These are phyloP conservation scores for Heliconius charithonia DNA, from an alignment of 2,888 invertebrate species.

Conservation along the genomic window DNA sequence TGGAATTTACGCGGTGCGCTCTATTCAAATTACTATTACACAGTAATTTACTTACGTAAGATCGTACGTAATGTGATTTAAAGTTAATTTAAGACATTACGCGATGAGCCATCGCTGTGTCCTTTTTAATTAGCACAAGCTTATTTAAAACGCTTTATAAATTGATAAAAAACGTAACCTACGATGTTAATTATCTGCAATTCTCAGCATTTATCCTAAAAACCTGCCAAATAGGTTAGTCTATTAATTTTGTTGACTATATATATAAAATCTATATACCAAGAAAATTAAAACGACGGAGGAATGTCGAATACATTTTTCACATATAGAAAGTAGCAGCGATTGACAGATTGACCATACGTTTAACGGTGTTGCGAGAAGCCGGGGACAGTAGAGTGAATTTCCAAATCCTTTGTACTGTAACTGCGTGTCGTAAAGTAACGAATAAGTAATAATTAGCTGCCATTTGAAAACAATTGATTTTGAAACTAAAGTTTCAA, in stretches of 20 bases:
- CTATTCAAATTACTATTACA: slow-evolving; percentile 33
- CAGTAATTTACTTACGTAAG: slow-evolving; percentile 45
- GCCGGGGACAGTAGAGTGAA: slow-evolving; percentile 44
- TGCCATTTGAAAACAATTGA: slow-evolving; percentile 55
- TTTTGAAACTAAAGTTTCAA: slow-evolving; percentile 53
- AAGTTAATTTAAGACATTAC: slow-evolving; percentile 20
- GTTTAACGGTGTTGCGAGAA: slow-evolving; percentile 45
- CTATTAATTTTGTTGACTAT: background rate
- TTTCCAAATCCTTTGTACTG: slow-evolving; percentile 50
- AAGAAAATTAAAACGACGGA: background rate
- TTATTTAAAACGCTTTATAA: too few species aligned
- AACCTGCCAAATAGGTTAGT: background rate
- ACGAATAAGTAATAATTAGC: slow-evolving; percentile 57
- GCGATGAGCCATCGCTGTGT: slow-evolving; percentile 3
- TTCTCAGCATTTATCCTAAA: background rate
- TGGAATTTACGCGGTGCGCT: slow-evolving; percentile 53
- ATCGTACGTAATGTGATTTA: slow-evolving; percentile 31
- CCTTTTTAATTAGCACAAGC: background rate
- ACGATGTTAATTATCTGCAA: background rate
- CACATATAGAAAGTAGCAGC: slow-evolving; percentile 8
- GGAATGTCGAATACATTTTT: slow-evolving; percentile 7
- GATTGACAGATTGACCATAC: slow-evolving; percentile 40
- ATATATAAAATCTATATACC: background rate
- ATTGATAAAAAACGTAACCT: too few species aligned
- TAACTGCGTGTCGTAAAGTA: slow-evolving; percentile 51